Percentiles rank a stretch among this genome's conserved stretches.
phyloP scores from a whole-genome alignment of 2,888 invertebrate genomes.

The Hydrotaea diabolus region DNA sequence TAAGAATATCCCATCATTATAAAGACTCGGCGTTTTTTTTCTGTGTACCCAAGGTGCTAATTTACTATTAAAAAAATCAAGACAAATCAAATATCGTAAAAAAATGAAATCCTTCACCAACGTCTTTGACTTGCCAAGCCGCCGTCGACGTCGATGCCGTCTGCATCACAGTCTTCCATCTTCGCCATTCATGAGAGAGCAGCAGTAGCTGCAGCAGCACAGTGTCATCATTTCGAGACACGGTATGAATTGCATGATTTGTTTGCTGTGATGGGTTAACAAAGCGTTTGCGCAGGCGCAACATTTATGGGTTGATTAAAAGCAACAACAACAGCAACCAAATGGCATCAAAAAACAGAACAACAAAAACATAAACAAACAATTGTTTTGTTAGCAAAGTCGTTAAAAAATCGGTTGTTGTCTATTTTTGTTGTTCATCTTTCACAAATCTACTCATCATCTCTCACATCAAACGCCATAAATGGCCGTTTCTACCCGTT shows the following conservation, averaged over 20 bases:
- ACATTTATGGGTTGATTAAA: conserved; percentile 62
- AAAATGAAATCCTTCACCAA: conserved; percentile 60
- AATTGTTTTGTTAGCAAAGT: conserved; percentile 66
- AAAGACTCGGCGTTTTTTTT: conserved; percentile 38
- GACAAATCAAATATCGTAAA: conserved; percentile 65
- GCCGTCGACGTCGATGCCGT: background rate
- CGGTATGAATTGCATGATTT: background rate
- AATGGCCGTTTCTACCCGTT: conserved; percentile 34
- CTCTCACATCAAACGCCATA: conserved; percentile 56
- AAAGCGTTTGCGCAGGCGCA: conserved; percentile 21
- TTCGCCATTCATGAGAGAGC: conserved; percentile 12
- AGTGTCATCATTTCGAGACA: background rate
- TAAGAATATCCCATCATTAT: conserved; percentile 62
- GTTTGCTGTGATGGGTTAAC: background rate
- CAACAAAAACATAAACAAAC: conserved; percentile 51
- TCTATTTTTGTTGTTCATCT: conserved; percentile 13
- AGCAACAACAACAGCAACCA: conserved; percentile 21
- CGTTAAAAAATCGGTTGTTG: conserved; percentile 52
- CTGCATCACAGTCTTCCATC: background rate
- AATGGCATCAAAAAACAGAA: background rate
- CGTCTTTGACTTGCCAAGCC: background rate
- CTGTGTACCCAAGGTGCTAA: conserved; percentile 68
- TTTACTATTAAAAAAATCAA: conserved; percentile 69
- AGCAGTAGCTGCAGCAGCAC: background rate
- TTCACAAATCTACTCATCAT: conserved; percentile 51